These are phyloP conservation scores for Phocoena sinus DNA, from an alignment of 2,113 vertebrate species.

Conservation along the genomic window DNA sequence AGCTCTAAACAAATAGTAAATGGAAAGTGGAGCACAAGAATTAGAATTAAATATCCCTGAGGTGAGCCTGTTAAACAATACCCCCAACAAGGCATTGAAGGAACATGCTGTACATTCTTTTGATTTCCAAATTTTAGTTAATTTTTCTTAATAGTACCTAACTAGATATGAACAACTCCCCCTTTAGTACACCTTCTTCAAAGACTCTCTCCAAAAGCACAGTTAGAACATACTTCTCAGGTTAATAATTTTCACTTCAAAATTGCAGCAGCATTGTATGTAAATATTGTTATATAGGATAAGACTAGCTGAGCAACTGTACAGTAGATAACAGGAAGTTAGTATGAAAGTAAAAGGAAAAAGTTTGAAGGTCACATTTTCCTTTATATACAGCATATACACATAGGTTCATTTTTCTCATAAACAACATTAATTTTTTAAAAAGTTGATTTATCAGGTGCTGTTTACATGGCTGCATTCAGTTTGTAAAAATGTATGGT, in stretches of 20 bases:
- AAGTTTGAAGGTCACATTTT: slow-evolving; percentile 39
- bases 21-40: background rate
- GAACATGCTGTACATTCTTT: background rate
- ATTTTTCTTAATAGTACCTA: background rate
- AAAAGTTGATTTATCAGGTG: background rate
- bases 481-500: background rate
- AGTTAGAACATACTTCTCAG: background rate
- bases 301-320: background rate
- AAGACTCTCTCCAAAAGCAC: background rate
- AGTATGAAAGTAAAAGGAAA: slow-evolving; percentile 10
- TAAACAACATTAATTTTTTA: background rate
- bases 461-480: background rate
- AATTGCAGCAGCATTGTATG: background rate
- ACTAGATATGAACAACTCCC: background rate
- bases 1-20: background rate
- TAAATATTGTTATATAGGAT: background rate
- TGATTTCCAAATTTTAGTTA: background rate
- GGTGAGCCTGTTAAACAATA: background rate
- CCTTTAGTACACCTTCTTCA: background rate
- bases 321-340: slow-evolving; percentile 4
- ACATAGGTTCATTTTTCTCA: background rate
- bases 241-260: background rate
- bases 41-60: background rate
- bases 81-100: background rate
- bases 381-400: background rate